Percentiles rank a stretch among this genome's conserved stretches.
These are phyloP conservation scores for Oophaga sylvatica DNA, from an alignment of 2,797 vertebrate species.

Conservation along the genomic window DNA sequence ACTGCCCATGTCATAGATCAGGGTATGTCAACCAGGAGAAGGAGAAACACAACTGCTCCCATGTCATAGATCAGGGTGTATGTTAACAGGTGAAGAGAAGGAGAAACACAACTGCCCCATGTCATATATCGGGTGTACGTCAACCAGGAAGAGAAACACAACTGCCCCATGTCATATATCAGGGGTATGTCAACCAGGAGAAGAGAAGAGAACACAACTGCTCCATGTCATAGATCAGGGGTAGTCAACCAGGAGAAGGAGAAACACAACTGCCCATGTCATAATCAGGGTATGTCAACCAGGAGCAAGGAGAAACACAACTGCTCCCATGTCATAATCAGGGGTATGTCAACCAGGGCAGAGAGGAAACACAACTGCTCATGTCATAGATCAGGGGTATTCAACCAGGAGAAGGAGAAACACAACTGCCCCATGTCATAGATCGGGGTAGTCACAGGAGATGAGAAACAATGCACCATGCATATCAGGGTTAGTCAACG, in stretches of 20 bases:
- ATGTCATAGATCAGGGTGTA: neutral
- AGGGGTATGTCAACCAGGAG: neutral
- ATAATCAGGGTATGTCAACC: too few relatives aligned
- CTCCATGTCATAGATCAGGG: neutral
- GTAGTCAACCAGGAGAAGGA: too few relatives aligned
- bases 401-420: neutral
- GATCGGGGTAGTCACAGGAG: too few relatives aligned
- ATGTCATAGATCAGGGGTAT: neutral
- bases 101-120: neutral
- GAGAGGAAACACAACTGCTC: too few relatives aligned
- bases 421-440: too few relatives aligned
- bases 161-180: neutral
- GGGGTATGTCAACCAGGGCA: too few relatives aligned
- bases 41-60: neutral
- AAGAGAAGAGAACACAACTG: neutral
- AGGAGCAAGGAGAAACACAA: too few relatives aligned
- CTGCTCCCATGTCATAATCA: too few relatives aligned
- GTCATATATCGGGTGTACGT: neutral
- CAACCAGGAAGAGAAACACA: neutral
- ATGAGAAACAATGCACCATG: too few relatives aligned
- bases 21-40: neutral
- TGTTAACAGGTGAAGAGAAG: rapidly evolving
- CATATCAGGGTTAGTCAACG: too few relatives aligned
- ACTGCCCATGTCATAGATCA: neutral
- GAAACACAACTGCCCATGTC: too few relatives aligned